Base-by-base conservation (phyloP, 2,888 invertebrate species). In the Steinernema hermaphroditum region DNA sequence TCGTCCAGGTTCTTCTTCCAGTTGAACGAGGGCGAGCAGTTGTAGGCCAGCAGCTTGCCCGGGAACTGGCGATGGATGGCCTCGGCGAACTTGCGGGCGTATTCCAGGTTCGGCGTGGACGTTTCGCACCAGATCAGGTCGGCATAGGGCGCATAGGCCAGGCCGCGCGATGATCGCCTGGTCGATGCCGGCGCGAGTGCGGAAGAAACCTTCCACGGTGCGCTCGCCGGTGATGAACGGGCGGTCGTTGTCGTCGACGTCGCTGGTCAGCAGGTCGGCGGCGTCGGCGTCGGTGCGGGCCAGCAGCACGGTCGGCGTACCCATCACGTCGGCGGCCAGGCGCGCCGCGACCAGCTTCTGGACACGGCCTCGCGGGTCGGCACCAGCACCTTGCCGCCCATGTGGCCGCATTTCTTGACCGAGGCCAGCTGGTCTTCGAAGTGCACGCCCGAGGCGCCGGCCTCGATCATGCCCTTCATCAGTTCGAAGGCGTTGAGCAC, bases 91-190 rank as follows among this genome's bases (percentile, higher is more conserved):
- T 84, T 83, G 32, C 79, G 77, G 16, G 87, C 87, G 71, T 86
- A 85, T 6, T 81, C 80, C 46, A 87, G 75, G 32, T 86, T 83
- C 16, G 87, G 87, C 46, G 84, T 85, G 32, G 83, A 85, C 4
- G 87, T 87, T 75, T 87, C 87, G 84, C 87, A 87, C 87, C 87
- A 87, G 49, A 87, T 81, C 50, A 87, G 77, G 75, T 87, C 87
- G 68, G 82, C 83, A 74, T 84, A 86, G 14, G 85, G 85, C 29
- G 86, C 86, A 72, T 83, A 84, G 69, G 80, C 77, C 29, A 87
- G 81, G 22, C 83, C 87, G 49, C 87, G n/a, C n/a, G n/a, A n/a
- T n/a, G n/a, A n/a, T n/a, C n/a, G n/a, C n/a, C n/a, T n/a, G 82
- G 57, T 81, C 82, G 41, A 87, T 82, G n/a, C n/a, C n/a, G n/a